A percentile compares a stretch with the other conserved stretches of the same genome.
Evolutionary conservation across 2,797 vertebrate genomes (phyloP).

Genomic region (Antrozous pallidus): DNA sequence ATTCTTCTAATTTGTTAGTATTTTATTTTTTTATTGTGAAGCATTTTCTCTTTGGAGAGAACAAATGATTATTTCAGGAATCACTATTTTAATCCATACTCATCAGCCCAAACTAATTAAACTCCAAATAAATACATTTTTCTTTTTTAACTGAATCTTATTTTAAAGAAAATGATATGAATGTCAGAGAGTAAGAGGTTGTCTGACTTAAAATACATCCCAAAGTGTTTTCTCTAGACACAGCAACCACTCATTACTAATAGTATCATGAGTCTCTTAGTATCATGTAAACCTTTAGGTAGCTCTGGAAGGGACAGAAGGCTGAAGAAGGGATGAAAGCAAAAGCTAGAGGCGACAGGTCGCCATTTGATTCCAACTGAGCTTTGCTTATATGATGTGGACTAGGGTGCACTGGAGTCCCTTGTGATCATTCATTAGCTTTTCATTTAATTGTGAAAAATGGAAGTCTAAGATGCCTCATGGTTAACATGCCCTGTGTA

Average conservation of each 20-base stretch:
- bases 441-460: neutral
- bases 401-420: neutral
- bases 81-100: neutral
- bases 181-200: conserved; percentile 27
- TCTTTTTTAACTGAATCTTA: conserved; percentile 11
- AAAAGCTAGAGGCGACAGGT: neutral
- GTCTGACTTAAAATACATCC: conserved; percentile 39
- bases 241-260: neutral
- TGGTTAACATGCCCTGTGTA: neutral
- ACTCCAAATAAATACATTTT: neutral
- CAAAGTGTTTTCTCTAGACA: neutral
- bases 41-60: conserved; percentile 10
- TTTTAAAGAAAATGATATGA: conserved; percentile 41
- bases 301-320: neutral
- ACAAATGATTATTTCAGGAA: conserved; percentile 39
- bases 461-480: neutral
- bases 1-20: neutral
- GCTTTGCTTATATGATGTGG: neutral
- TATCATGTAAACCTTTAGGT: neutral
- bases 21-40: conserved; percentile 27
- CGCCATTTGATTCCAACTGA: neutral
- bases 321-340: neutral
- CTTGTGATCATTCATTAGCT: neutral
- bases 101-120: neutral
- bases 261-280: neutral